phyloP scores from a whole-genome alignment of 2,888 invertebrate genomes.

The Timema cristinae region DNA sequence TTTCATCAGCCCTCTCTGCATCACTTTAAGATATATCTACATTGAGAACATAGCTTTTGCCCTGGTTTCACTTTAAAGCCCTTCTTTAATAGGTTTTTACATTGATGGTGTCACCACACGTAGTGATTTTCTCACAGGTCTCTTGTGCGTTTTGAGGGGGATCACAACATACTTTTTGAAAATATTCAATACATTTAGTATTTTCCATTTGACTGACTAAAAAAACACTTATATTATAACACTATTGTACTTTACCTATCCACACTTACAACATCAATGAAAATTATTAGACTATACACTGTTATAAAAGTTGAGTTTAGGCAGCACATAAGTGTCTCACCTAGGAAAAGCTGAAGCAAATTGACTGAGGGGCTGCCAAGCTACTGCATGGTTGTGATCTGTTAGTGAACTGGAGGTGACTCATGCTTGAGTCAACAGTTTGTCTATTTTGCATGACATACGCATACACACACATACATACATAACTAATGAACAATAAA shows the following conservation, averaged over 20 bases:
- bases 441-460: neutral
- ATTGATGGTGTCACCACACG: neutral
- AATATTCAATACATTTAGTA: conserved; percentile 12
- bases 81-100: neutral
- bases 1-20: neutral
- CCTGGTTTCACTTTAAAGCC: conserved; percentile 13
- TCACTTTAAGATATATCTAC: neutral
- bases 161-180: conserved; percentile 17
- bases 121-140: conserved; percentile 9
- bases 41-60: neutral
- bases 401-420: neutral
- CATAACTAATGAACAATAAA: neutral
- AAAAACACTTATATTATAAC: no score
- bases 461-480: neutral
- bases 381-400: neutral
- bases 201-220: neutral
- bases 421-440: conserved; percentile 6
- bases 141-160: conserved; percentile 7
- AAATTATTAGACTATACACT: no score
- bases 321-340: no score
- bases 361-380: neutral
- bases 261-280: no score
- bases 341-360: no score
- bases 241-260: no score
- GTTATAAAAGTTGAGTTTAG: no score